Evolutionary conservation across 2,888 invertebrate species (phyloP), one percentile per base, ranked within the genome.

Genomic region (Apamea anceps): DNA sequence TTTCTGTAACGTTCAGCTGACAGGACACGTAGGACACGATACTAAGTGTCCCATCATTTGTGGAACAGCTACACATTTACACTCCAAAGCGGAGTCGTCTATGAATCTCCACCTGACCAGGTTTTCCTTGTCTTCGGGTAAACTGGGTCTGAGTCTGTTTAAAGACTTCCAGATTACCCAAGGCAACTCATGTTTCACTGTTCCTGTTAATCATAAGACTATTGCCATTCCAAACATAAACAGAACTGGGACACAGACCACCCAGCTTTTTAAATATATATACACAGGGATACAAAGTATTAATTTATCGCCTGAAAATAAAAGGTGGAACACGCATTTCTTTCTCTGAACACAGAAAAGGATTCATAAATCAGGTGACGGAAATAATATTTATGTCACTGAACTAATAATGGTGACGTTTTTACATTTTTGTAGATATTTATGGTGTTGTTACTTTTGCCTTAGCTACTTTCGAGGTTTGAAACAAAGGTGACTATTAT

Each of bases 351-450:
- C 77, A 80, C 65, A 67, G 80, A 82, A 84, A 81, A 77, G 80
- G 66, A 84, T 84, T 85, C 83, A 86, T 88, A 87, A 89, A 91
- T 89, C 82, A 80, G 82, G 63, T 72, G 84, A 79, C 89, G 90
- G 91, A 91, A 90, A 89, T 88, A 82, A 88, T 88, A 88, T 90
- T 90, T 87, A 87, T 86, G 87, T 88, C 81, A 77, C 84, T 81
- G 73, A 75, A 84, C 74, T 75, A 85, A 79, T 72, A 81, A 73
- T 78, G 80, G 84, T 74, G 84, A 60, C 63, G 62, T 74, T 85
- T 51, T 77, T 68, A 86, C 25, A 66, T 86, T 86, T 72, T 88
- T 72, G 25, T 62, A 67, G 45, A 57, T 65, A 65, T 67, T 81
- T 86, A 78, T 84, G 72, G 48, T 37, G 65, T 54, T 45, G 15